Conservation (phyloP, 2,888 invertebrate species). For the Timandra comae region DNA sequence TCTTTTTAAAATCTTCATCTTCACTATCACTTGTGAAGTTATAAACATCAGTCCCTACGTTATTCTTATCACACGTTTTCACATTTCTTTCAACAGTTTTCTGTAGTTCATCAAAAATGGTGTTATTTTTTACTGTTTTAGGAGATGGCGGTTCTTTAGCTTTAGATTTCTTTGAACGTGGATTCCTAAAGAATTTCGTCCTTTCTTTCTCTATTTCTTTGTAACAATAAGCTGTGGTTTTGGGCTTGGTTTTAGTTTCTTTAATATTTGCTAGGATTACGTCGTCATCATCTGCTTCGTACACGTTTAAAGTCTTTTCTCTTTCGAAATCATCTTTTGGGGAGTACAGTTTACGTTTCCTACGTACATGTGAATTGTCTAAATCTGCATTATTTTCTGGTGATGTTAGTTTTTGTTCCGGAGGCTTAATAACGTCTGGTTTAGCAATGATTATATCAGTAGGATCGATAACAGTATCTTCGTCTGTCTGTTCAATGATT, state of each 20-base stretch:
- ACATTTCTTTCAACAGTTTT: constrained; percentile 34
- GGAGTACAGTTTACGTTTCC: constrained; percentile 59
- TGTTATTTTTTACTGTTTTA: constrained; percentile 37
- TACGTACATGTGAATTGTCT: no score
- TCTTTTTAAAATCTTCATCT: constrained; percentile 46
- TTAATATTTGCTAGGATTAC: constrained; percentile 22
- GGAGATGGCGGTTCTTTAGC: constrained; percentile 32
- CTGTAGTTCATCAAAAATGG: constrained; percentile 49
- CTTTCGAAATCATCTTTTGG: constrained; percentile 40
- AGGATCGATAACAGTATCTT: constrained; percentile 16
- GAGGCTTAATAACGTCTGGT: background rate
- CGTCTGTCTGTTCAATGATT: constrained; percentile 30
- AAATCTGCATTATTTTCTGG: no score
- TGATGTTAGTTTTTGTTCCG: no score
- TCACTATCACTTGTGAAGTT: constrained; percentile 60
- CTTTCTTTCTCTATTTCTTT: constrained; percentile 52
- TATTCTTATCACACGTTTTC: constrained; percentile 32
- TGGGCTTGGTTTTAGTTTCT: constrained; percentile 19
- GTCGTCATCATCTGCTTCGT: constrained; percentile 21
- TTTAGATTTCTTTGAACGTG: constrained; percentile 17
- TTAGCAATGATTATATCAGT: constrained; percentile 7
- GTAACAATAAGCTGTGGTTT: constrained; percentile 39
- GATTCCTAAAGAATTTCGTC: constrained; percentile 25
- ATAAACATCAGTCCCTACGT: constrained; percentile 32
- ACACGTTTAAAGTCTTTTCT: constrained; percentile 7